phyloP scores from a whole-genome alignment of 2,888 invertebrate genomes.

The Helobdella robusta region DNA sequence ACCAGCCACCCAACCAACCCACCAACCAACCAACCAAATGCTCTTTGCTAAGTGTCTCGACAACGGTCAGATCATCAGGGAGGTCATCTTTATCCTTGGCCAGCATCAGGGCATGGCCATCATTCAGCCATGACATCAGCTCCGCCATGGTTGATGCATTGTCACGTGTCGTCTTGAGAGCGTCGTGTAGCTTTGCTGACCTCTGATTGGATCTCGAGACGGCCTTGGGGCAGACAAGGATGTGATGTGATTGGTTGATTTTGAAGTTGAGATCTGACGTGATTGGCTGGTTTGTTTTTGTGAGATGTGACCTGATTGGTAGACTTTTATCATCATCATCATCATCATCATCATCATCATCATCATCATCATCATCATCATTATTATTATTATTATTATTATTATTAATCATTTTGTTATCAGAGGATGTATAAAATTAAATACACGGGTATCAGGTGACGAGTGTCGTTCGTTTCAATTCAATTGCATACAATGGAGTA shows the following conservation, averaged over 20 bases:
- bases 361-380: slow-evolving; percentile 8
- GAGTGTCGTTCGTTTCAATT: too few relatives aligned
- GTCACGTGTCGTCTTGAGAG: slow-evolving; percentile 43
- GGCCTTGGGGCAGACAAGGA: slow-evolving; percentile 18
- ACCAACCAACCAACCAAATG: slow-evolving; percentile 39
- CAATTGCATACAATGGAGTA: too few relatives aligned
- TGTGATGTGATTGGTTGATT: too few relatives aligned
- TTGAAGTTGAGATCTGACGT: too few relatives aligned
- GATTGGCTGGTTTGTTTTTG: too few relatives aligned
- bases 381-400: not conserved
- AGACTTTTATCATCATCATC: slow-evolving; percentile 16
- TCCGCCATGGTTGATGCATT: slow-evolving; percentile 47
- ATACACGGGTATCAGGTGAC: too few relatives aligned
- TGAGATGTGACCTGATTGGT: too few relatives aligned
- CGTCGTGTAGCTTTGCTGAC: slow-evolving; percentile 44
- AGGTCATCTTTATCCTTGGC: slow-evolving; percentile 47
- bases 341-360: slow-evolving; percentile 9
- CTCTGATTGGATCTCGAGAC: slow-evolving; percentile 38
- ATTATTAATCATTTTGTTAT: too few relatives aligned
- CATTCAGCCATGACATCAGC: slow-evolving; percentile 45
- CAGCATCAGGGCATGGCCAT: slow-evolving; percentile 46
- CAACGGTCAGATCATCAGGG: slow-evolving; percentile 47
- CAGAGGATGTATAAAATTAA: too few relatives aligned
- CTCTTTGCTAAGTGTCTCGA: slow-evolving; percentile 46
- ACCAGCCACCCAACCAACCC: not conserved